Base-by-base conservation (phyloP, 2,888 invertebrate genomes). In the Nyleta sp. region DNA sequence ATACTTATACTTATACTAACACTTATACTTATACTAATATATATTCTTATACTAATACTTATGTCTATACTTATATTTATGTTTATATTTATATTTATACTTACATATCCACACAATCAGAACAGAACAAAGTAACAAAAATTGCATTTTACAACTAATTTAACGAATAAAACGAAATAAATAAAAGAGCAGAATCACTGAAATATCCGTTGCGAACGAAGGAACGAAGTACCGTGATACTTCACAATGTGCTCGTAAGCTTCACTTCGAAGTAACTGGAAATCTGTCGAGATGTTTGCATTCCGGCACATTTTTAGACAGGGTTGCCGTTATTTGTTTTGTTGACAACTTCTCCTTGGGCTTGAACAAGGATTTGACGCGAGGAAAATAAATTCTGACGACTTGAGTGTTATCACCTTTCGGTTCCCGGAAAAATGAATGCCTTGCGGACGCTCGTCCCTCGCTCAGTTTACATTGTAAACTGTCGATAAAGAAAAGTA, bases 251-350 rank as follows among this genome's bases (percentile, higher is more conserved):
- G 70, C n/a, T 46, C 62, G 28, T 71, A 44, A 55, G 72, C 72
- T 55, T 64, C 55, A 55, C 72, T 0, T 6, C 38, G 48, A 44
- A 31, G 50, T 50, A 65, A 73, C 73, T 73, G 65, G 44, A 50
- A 73, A 73, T 73, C 65, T 65, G 50, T 65, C 65, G 65, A 24
- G 24, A 52, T 59, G 73, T 73, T 73, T 65, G 59, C 73, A 73
- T 73, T 73, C 65, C 65, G 59, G 2, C 73, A 57, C 65, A 73
- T 65, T 73, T 73, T 65, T 65, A 33, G 73, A 59, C 73, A 73
- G 73, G 73, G 73, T 73, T 73, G 73, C 73, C 73, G 73, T 73
- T 73, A 59, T 65, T 65, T 65, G 65, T 73, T 73, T 65, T 65
- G 65, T 73, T 73, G 73, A 73, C 73, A 73, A 44, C 65, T 28